These are phyloP conservation scores for Stratiolaelaps scimitus DNA, from an alignment of 1,140 invertebrate species.

Conservation along the genomic window DNA sequence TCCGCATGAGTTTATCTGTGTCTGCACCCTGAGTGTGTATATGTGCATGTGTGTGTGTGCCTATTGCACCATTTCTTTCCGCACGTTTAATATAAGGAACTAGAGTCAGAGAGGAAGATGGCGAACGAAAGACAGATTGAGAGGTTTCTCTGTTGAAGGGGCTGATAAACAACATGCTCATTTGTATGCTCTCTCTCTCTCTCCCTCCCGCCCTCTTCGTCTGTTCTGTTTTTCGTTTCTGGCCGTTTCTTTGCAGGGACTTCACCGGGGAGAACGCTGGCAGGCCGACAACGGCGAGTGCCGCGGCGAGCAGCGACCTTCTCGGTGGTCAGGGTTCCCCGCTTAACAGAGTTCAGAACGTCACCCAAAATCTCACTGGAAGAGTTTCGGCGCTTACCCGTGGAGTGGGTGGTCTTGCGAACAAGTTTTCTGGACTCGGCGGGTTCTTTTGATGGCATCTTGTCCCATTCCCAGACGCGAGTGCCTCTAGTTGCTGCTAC, in stretches of 20 bases:
- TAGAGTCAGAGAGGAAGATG: too few relatives aligned
- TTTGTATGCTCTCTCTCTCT: too few relatives aligned
- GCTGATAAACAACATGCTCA: too few relatives aligned
- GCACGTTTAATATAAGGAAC: too few relatives aligned
- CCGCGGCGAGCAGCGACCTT: constrained; percentile 38
- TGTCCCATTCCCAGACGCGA: constrained; percentile 28
- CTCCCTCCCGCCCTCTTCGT: too few relatives aligned
- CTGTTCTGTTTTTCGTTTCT: constrained; percentile 29
- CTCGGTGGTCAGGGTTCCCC: constrained; percentile 27
- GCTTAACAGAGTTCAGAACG: constrained; percentile 53
- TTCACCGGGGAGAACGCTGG: constrained; percentile 48
- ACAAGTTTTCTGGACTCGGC: constrained; percentile 45
- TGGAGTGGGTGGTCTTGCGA: constrained; percentile 63
- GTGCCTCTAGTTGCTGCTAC: constrained; percentile 9
- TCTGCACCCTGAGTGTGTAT: too few relatives aligned
- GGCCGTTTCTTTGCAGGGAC: constrained; percentile 39
- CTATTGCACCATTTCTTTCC: too few relatives aligned
- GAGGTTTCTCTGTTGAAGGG: too few relatives aligned
- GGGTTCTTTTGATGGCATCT: constrained; percentile 27
- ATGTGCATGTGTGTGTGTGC: too few relatives aligned
- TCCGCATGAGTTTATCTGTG: too few relatives aligned
- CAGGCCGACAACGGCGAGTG: constrained; percentile 50
- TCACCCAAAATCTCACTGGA: constrained; percentile 59
- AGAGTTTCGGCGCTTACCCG: constrained; percentile 67
- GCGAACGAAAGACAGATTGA: too few relatives aligned